Evolutionary conservation across 2,797 vertebrate genomes (phyloP), one percentile per base, ranked within the genome.

Genomic region (Melanotaenia nigrans): DNA sequence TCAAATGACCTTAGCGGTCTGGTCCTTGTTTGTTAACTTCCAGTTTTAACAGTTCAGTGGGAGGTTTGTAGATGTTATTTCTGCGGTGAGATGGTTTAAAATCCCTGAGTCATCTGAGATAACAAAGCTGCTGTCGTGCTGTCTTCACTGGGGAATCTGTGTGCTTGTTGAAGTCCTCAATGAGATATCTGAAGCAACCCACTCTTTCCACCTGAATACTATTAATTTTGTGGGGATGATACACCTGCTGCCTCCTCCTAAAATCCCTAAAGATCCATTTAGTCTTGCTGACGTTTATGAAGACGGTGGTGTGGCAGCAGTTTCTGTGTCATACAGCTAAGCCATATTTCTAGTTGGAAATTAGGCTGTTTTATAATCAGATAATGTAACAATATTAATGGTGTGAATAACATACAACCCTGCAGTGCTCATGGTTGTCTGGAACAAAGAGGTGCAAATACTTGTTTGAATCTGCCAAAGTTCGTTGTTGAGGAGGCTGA

Each of bases 231-330:
- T 7, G 8, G 13, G 20, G 24, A n/a, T 18, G 59, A 8, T 42
- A 61, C 12, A 61, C 59, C 25, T 25, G 38, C 59, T 28, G 22
- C 49, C 16, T 49, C 32, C n/a, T 36, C 16, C 32, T 58, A 20
- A 20, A 35, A 32, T 35, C 25, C 24, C 35, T 24, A 24, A 47
- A 24, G 14, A 35, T 5, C 30, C 40, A 25, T 42, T 20, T 45
- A 40, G 49, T 55, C 35, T 40, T 9, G 35, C 33, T 68, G 40
- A 59, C 42, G 36, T 51, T 68, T 59, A 49, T 30, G 40, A 56
- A 25, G 25, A 33, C 33, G 35, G 18, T 59, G 58, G 16, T 30
- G n/a, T 18, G 11, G 51, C 3, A 32, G 3, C 28, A 30, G 12
- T 25, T 3, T 20, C 11, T 35, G 22, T 8, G 16, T 42, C 24